Evolutionary conservation across 1,140 invertebrate species (phyloP), one percentile per base, ranked within the genome.

Genomic region (Polypedilum vanderplanki): DNA sequence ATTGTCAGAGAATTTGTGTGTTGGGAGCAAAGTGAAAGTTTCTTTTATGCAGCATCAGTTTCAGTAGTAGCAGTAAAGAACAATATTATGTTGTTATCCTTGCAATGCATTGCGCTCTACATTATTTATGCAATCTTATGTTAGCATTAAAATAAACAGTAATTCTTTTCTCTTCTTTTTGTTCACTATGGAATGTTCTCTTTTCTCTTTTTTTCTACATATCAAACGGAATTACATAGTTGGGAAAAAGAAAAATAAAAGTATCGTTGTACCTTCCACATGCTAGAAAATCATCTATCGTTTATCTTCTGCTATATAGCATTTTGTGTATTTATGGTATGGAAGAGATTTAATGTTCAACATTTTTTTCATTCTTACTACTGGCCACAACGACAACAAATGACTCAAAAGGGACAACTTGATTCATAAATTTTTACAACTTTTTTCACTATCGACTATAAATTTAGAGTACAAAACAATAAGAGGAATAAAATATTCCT

Each of bases 271-370:
- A 33, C 24, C 24, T 33, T 33, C 24, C 5, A 18, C 9, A 70
- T 70, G 17, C 3, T 70, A 70, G 10, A 70, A 70, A 70, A 70
- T 70, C 20, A 22, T 70, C 17, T 18, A 70, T 70, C 65, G 65
- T 70, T 70, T 70, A 70, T 70, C 65, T 70, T 70, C 65, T 20
- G 15, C 65, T 70, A 8, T 67, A n/a, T 67, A 70, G 15, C 65
- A 70, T 9, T 57, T 70, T 22, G 46, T 22, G 9, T 70, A 22
- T 70, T 70, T 70, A 70, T 70, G 65, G 65, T 18, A 22, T 70
- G 65, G 65, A 70, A 70, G 65, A 70, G 65, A 70, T 70, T 70
- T 70, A 70, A 70, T 70, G 65, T 18, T 33, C 24, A 33, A 70
- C 65, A 67, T 20, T 20, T 18, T 67, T 67, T 65, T 65, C 57